Conservation (phyloP, 2,888 invertebrate genomes). For the Choreutis nemorana region DNA sequence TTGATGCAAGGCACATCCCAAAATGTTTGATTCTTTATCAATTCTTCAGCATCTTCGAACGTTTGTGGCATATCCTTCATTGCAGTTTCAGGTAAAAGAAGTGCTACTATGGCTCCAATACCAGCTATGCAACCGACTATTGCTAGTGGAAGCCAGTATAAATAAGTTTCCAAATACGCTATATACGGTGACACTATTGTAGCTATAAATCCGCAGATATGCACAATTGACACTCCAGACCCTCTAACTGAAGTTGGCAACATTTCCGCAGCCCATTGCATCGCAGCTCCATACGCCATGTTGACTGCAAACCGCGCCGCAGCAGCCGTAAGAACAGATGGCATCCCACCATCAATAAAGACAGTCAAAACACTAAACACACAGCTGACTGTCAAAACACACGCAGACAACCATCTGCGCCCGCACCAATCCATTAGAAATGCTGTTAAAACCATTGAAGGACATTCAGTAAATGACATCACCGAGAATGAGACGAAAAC, state of each 20-base stretch:
- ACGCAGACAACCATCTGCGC: constrained; percentile 6
- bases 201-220: constrained; percentile 6
- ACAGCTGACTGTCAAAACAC: background rate
- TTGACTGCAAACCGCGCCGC: constrained; percentile 9
- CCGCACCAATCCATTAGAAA: constrained; percentile 9
- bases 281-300: constrained; percentile 6
- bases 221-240: constrained; percentile 6
- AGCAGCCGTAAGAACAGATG: constrained; percentile 8
- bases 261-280: constrained; percentile 10
- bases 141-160: constrained; percentile 7
- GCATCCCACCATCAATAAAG: constrained; percentile 8
- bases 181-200: constrained; percentile 8
- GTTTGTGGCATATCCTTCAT: constrained; percentile 6
- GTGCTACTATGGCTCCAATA: constrained; percentile 5
- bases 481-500: constrained; percentile 10
- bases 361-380: constrained; percentile 7
- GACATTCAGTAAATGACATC: constrained; percentile 9
- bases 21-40: constrained; percentile 1
- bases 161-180: constrained; percentile 6
- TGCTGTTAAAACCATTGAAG: constrained; percentile 7
- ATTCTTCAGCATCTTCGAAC: constrained; percentile 3
- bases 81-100: constrained; percentile 9
- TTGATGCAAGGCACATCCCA: background rate
- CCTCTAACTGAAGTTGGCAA: constrained; percentile 8
- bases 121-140: constrained; percentile 5